Evolutionary conservation across 2,113 vertebrate species (phyloP).

Genomic region (Irena cyanogastra): DNA sequence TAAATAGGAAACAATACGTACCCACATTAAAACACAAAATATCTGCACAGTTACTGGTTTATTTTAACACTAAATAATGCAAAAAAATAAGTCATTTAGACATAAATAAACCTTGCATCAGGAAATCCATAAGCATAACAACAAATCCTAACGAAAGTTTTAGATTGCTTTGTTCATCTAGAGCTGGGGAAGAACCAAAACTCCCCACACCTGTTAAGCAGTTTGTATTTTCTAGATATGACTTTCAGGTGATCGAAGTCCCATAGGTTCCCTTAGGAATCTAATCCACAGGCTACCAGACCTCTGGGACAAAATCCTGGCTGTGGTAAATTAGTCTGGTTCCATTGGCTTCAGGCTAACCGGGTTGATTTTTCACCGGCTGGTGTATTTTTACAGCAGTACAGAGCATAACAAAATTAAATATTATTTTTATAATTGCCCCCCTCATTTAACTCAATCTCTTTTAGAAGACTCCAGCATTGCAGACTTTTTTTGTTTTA

Average conservation of each 20-base stretch:
- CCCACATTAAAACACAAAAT: neutral
- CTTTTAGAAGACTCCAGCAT: neutral
- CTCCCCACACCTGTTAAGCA: neutral
- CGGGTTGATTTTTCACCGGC: neutral
- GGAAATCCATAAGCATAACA: neutral
- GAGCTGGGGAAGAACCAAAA: neutral
- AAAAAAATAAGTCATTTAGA: neutral
- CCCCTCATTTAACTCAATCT: neutral
- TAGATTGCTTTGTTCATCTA: neutral
- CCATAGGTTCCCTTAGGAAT: neutral
- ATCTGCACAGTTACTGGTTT: neutral
- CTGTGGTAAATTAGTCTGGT: neutral
- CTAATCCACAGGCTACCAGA: neutral
- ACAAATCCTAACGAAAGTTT: neutral
- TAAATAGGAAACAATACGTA: neutral
- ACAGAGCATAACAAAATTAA: neutral
- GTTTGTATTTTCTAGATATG: neutral
- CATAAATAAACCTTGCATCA: neutral
- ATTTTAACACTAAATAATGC: neutral
- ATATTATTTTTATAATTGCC: neutral
- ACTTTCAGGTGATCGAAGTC: neutral
- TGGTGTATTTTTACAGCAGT: neutral
- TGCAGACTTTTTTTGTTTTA: neutral
- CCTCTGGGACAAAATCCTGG: neutral
- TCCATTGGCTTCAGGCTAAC: neutral